Base-by-base conservation (phyloP, 2,797 vertebrate genomes). In the Hirundo rustica region DNA sequence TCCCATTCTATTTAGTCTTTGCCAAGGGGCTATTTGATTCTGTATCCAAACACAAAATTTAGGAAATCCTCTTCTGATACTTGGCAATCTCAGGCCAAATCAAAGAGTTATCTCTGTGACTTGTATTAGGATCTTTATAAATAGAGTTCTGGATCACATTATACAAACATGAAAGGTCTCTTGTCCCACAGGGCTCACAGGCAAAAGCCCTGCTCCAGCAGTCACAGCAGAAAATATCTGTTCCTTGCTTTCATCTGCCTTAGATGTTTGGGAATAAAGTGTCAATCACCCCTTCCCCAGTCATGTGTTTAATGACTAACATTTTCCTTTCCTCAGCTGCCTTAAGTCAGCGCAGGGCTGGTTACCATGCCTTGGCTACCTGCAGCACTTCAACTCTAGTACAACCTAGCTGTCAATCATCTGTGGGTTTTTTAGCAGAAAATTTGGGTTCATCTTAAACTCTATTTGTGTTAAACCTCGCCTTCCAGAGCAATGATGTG, bases 1-100 rank as follows among this genome's bases (percentile, higher is more conserved):
- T 55, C 61, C 57, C 76, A 42, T 68, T 88, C 81, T 62, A 67
- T 68, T 80, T 66, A 47, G 62, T 38, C 34, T 70, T 79, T 89
- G 89, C 95, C 92, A 92, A 91, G 36, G 62, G 66, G 67, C 50
- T 58, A 9, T 73, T 64, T 84, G 76, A 68, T 55, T 93, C 51
- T 11, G 4, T 54, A 78, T 70, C 66, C 74, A 88, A 92, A 71
- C 25, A 32, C 15, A 8, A 42, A 55, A 65, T 44, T 85, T 84
- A 91, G 88, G 79, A 94, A 92, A 95, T 84, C 80, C 88, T 85
- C 80, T 92, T 91, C 82, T 0, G 4, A 80, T 36, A 77, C 40
- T 84, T n/a, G 66, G 66, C 70, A 78, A 62, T 65, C 83, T 84
- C 40, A 42, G 64, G 44, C 85, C 73, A 82, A 71, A 64, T 65